Evolutionary conservation across 2,113 vertebrate species (phyloP).

Genomic region (Ibidorhyncha struthersii): DNA sequence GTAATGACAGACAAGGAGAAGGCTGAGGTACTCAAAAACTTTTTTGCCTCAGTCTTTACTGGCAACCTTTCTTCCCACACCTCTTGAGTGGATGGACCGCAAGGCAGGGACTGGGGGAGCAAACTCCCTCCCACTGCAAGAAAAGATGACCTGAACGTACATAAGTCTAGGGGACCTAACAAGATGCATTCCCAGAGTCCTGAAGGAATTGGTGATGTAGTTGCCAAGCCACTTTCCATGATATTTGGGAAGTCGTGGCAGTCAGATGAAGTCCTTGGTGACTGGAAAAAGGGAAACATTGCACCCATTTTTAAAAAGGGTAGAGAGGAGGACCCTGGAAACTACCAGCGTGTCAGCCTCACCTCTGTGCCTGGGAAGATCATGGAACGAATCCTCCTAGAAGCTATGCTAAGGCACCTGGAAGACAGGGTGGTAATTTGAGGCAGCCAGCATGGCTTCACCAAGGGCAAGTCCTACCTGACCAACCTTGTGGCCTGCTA

Average conservation of each 20-base stretch:
- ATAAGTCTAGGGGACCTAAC: background rate
- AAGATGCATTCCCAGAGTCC: too few relatives aligned
- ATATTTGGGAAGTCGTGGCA: background rate
- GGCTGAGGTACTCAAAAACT: background rate
- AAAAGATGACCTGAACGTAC: background rate
- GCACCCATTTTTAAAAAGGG: background rate
- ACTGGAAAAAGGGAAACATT: background rate
- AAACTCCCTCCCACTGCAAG: background rate
- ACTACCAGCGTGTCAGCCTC: background rate
- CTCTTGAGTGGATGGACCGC: fast-evolving
- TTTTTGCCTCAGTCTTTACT: background rate
- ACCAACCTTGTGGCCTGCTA: background rate
- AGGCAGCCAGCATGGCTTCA: background rate
- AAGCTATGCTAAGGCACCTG: background rate
- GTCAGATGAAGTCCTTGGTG: background rate
- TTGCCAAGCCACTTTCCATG: background rate
- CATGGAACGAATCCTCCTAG: background rate
- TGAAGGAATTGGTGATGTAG: background rate
- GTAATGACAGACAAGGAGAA: background rate
- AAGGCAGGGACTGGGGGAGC: background rate
- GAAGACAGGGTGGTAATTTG: background rate
- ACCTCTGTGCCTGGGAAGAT: background rate
- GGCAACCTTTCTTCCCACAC: background rate
- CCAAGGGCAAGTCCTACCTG: background rate
- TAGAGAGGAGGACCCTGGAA: background rate